These are phyloP conservation scores for Scaptomyza pallida DNA, from an alignment of 1,140 invertebrate genomes.

Conservation along the genomic window DNA sequence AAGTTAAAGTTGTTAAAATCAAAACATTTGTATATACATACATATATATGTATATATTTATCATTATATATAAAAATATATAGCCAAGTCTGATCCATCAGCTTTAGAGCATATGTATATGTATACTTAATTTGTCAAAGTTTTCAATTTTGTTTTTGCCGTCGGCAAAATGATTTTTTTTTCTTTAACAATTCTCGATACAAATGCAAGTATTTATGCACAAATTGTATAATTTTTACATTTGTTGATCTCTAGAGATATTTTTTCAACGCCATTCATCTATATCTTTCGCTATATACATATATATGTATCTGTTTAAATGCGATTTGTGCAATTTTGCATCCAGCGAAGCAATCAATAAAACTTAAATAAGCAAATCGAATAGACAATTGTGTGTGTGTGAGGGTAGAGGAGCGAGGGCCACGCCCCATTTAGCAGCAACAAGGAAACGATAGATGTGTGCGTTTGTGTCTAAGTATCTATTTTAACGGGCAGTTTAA, in stretches of 20 bases:
- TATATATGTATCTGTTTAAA: too few species aligned
- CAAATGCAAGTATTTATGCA: conserved; percentile 55
- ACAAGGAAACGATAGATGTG: not conserved
- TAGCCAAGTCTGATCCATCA: too few species aligned
- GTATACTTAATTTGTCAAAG: conserved; percentile 7
- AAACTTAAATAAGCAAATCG: conserved; percentile 57
- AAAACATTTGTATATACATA: conserved; percentile 3
- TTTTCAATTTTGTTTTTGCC: conserved; percentile 48
- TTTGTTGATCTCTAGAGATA: too few species aligned
- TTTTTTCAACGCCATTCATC: too few species aligned
- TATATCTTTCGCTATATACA: too few species aligned
- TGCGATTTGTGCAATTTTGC: conserved; percentile 55
- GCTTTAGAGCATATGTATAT: not conserved
- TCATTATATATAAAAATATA: not conserved
- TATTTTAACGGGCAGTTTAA: too few species aligned
- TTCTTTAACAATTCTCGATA: conserved; percentile 9
- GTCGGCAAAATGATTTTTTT: conserved; percentile 46
- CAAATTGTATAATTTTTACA: too few species aligned
- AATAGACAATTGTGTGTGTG: too few species aligned
- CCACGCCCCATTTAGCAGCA: conserved; percentile 39
- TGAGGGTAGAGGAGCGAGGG: too few species aligned
- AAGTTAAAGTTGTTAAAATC: too few species aligned
- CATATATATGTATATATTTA: conserved; percentile 5
- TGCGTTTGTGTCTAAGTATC: too few species aligned
- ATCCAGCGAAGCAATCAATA: conserved; percentile 48